Evolutionary conservation across 2,797 vertebrate genomes (phyloP).

Genomic region (Gadopsis bispinosus): DNA sequence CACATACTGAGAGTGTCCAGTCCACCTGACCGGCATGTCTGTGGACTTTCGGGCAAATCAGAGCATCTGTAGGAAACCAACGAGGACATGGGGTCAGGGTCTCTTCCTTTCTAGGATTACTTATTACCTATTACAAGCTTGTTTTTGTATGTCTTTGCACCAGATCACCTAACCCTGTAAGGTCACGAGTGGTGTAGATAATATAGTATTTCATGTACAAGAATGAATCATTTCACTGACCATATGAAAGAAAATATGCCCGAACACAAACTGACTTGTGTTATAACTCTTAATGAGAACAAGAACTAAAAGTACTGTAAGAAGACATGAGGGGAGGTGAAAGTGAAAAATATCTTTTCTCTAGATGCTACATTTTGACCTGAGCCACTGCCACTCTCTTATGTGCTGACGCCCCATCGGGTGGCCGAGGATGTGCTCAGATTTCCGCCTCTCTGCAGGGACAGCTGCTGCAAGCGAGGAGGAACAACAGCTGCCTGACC

Average conservation of each 20-base stretch:
- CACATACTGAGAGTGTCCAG: neutral
- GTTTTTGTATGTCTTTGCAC: neutral
- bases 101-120: conserved; percentile 3
- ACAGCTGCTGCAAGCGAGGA: conserved; percentile 73
- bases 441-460: conserved; percentile 70
- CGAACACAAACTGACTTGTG: neutral
- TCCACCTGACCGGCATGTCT: neutral
- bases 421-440: conserved; percentile 55
- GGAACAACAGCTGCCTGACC: conserved; percentile 85
- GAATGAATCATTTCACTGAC: neutral
- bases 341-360: neutral
- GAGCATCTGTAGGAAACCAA: too few relatives aligned
- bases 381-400: conserved; percentile 24
- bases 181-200: neutral
- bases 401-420: conserved; percentile 25
- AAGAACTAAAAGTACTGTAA: neutral
- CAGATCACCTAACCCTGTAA: neutral
- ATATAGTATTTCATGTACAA: neutral
- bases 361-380: neutral
- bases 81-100: too few relatives aligned
- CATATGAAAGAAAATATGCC: neutral
- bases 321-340: neutral
- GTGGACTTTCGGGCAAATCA: too few relatives aligned
- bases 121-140: neutral
- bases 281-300: neutral